These are phyloP conservation scores for Coenobita brevimanus DNA, from an alignment of 1,140 invertebrate genomes.

Conservation along the genomic window DNA sequence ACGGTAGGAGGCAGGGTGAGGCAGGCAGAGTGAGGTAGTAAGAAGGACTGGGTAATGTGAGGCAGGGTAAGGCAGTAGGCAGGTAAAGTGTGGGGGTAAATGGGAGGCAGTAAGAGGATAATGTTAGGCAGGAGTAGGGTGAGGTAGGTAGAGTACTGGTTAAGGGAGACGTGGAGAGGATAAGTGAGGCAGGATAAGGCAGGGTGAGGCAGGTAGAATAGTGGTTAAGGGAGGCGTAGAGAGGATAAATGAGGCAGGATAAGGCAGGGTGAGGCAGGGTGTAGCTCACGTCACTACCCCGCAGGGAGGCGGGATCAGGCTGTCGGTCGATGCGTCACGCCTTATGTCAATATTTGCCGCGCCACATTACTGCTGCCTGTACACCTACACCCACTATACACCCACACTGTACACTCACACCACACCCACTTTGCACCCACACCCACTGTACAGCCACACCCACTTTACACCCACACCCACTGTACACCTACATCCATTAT, in stretches of 20 bases:
- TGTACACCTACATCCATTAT: too few relatives aligned
- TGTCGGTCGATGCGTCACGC: slow-evolving; percentile 38
- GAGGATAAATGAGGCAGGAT: too few relatives aligned
- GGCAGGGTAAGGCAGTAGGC: neutral
- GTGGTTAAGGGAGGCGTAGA: too few relatives aligned
- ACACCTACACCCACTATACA: too few relatives aligned
- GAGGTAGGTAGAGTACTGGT: neutral
- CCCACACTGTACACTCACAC: too few relatives aligned
- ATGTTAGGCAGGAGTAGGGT: neutral
- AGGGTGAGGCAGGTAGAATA: too few relatives aligned
- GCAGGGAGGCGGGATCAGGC: neutral
- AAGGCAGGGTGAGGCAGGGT: too few relatives aligned
- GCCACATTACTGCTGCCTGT: slow-evolving; percentile 29
- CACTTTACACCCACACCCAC: too few relatives aligned
- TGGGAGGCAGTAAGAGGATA: neutral
- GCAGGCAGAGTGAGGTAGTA: neutral
- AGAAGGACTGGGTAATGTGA: neutral
- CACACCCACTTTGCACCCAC: too few relatives aligned
- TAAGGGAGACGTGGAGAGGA: neutral
- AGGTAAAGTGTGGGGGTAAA: neutral
- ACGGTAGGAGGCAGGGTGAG: neutral
- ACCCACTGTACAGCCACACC: too few relatives aligned
- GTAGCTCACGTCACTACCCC: too few relatives aligned
- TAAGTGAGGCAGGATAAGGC: too few relatives aligned
- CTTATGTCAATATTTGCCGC: slow-evolving; percentile 35